These are phyloP conservation scores for Peucedramus taeniatus DNA, from an alignment of 2,113 vertebrate genomes.

Conservation along the genomic window DNA sequence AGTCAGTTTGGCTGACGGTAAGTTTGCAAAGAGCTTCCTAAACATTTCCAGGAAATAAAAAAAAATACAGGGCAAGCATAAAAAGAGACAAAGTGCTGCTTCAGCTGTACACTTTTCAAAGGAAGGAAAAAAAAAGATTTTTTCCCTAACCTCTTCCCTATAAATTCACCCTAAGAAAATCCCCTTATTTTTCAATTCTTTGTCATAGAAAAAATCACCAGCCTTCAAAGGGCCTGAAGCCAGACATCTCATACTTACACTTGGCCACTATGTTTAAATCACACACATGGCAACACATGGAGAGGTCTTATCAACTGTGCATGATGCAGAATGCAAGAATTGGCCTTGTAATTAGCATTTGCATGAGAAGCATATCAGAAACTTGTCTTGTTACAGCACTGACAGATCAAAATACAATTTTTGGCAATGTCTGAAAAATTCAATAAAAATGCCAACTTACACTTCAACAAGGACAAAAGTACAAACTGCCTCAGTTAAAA, in stretches of 20 bases:
- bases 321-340: neutral
- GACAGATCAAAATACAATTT: conserved; percentile 6
- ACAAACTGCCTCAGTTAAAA: neutral
- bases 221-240: neutral
- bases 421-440: neutral
- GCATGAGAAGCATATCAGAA: conserved; percentile 4
- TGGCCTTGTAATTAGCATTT: neutral
- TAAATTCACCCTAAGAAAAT: neutral
- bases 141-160: neutral
- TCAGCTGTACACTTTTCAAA: neutral
- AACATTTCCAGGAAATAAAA: neutral
- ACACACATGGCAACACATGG: neutral
- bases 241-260: neutral
- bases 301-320: neutral
- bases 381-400: neutral
- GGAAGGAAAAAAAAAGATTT: neutral
- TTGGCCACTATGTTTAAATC: neutral
- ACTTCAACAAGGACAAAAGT: neutral
- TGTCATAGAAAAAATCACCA: neutral
- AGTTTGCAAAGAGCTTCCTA: neutral
- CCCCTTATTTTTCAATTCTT: neutral
- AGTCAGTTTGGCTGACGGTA: neutral
- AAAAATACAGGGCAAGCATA: neutral
- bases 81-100: neutral
- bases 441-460: neutral